Conservation (phyloP, 2,113 vertebrate species). For the Tupaia tana region DNA sequence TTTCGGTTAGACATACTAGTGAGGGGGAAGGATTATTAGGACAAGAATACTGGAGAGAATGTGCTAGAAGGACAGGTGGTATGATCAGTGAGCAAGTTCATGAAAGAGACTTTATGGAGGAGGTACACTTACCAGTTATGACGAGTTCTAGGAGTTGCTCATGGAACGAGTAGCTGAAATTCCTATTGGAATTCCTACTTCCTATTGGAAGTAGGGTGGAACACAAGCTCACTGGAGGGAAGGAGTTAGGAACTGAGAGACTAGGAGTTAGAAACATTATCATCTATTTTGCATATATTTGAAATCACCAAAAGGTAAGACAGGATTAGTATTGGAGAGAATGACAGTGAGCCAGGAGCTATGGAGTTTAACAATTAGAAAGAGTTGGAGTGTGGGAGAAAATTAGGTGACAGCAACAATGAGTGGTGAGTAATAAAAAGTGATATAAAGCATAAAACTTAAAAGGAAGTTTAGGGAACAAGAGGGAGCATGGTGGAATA, state of each 20-base stretch:
- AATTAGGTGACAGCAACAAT: not conserved
- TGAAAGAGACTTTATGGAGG: not conserved
- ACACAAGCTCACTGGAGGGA: not conserved
- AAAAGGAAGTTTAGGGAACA: not conserved
- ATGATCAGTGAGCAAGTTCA: not conserved
- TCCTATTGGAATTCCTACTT: no score
- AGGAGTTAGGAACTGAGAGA: not conserved
- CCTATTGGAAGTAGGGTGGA: not conserved
- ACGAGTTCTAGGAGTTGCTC: not conserved
- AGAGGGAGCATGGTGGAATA: not conserved
- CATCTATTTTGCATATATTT: not conserved
- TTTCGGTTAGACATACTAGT: not conserved
- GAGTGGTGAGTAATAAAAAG: not conserved
- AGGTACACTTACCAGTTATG: not conserved
- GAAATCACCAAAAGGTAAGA: conserved; percentile 14
- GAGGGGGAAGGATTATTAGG: not conserved
- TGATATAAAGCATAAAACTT: not conserved
- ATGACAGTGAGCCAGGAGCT: not conserved
- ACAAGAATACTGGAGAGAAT: not conserved
- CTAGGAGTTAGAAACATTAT: not conserved
- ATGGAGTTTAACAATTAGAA: not conserved
- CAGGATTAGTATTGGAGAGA: not conserved
- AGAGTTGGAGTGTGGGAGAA: not conserved
- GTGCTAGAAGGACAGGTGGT: not conserved
- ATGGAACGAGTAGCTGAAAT: not conserved